These are phyloP conservation scores for Drosophila diplacantha DNA, from an alignment of 2,888 invertebrate species.

Conservation along the genomic window DNA sequence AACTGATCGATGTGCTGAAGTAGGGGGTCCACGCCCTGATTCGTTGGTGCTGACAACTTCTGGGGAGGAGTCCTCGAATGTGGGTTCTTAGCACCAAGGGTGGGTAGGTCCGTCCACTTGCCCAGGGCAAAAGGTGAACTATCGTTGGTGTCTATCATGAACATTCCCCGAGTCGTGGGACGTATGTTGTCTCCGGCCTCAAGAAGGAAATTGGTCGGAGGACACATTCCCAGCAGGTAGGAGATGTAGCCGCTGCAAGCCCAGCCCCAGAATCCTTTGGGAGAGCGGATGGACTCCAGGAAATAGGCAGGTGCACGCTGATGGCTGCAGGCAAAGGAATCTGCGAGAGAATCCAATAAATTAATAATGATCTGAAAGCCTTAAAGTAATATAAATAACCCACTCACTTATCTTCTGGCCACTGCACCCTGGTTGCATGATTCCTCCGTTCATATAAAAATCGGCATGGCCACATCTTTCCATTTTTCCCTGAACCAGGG, in stretches of 20 bases:
- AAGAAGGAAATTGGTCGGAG: constrained; percentile 78
- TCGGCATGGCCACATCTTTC: constrained; percentile 84
- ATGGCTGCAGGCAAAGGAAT: constrained; percentile 82
- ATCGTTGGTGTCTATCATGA: constrained; percentile 80
- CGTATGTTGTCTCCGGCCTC: constrained; percentile 79
- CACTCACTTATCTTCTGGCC: constrained; percentile 77
- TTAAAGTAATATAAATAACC: neutral
- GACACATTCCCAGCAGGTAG: constrained; percentile 81
- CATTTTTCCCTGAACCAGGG: constrained; percentile 83
- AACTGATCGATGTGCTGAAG: constrained; percentile 75
- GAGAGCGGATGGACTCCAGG: constrained; percentile 82
- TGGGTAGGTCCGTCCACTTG: constrained; percentile 78
- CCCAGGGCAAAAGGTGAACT: constrained; percentile 81
- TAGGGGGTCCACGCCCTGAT: constrained; percentile 66
- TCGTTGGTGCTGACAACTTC: constrained; percentile 30
- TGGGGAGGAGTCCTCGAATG: constrained; percentile 31
- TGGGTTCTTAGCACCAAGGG: constrained; percentile 59
- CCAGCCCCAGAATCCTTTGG: constrained; percentile 84
- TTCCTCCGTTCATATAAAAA: constrained; percentile 86
- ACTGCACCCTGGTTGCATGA: constrained; percentile 83
- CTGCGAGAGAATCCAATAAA: constrained; percentile 56
- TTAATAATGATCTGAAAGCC: rapidly evolving
- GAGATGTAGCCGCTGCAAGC: constrained; percentile 80
- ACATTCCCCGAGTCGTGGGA: constrained; percentile 78
- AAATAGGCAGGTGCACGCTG: constrained; percentile 82